These are phyloP conservation scores for Dendrocincla tyrannina DNA, from an alignment of 2,797 vertebrate species.

Conservation along the genomic window DNA sequence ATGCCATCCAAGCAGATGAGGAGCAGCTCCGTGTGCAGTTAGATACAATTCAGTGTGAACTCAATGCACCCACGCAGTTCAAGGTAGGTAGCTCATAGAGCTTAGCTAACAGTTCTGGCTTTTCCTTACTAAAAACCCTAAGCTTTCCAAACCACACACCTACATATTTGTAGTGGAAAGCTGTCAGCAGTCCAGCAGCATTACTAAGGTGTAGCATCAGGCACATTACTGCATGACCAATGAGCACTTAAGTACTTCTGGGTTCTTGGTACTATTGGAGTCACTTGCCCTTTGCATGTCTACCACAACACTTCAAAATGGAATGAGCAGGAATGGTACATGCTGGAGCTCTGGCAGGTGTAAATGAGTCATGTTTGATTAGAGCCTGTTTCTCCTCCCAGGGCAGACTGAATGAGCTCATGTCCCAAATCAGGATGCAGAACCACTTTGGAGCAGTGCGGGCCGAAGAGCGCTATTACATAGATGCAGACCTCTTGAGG, in stretches of 20 bases:
- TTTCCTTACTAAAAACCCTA: background rate
- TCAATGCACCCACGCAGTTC: slow-evolving; percentile 97
- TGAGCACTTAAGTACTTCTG: background rate
- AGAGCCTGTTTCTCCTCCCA: slow-evolving; percentile 57
- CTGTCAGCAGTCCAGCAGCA: background rate
- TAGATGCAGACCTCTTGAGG: slow-evolving; percentile 90
- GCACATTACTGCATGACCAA: background rate
- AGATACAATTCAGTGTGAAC: slow-evolving; percentile 96
- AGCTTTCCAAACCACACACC: accelerated
- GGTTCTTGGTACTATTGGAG: background rate
- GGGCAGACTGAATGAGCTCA: slow-evolving; percentile 97
- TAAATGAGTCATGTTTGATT: background rate
- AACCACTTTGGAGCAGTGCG: slow-evolving; percentile 94
- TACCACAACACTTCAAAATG: background rate
- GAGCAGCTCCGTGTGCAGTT: slow-evolving; percentile 96
- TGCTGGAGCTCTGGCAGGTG: background rate
- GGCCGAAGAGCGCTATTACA: slow-evolving; percentile 92
- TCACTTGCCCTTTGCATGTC: background rate
- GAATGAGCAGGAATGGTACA: accelerated
- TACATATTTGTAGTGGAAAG: background rate
- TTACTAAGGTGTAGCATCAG: background rate
- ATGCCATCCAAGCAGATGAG: slow-evolving; percentile 96
- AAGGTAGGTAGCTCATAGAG: slow-evolving; percentile 78
- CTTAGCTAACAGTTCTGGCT: background rate
- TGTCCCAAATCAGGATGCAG: slow-evolving; percentile 99